Percentiles rank a stretch among this genome's conserved stretches.
These are phyloP conservation scores for Formicarius rufipectus DNA, from an alignment of 2,113 vertebrate genomes.

Conservation along the genomic window DNA sequence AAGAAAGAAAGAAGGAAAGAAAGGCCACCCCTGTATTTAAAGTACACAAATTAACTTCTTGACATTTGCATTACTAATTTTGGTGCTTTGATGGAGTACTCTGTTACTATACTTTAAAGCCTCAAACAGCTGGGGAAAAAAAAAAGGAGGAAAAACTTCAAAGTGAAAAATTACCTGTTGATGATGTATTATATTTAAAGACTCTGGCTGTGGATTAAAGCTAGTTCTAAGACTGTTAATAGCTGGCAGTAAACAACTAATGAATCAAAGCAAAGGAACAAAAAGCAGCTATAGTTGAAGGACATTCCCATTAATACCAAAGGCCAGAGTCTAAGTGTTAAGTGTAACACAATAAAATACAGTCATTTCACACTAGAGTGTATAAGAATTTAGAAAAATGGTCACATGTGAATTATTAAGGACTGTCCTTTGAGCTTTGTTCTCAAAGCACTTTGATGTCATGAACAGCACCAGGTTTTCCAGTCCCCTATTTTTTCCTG, in stretches of 20 bases:
- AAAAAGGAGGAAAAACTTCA: conserved; percentile 68
- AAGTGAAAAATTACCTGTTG: conserved; percentile 80
- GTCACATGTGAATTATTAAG: conserved; percentile 6
- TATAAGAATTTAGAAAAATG: background rate
- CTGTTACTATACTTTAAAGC: conserved; percentile 61
- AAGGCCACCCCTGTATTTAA: background rate
- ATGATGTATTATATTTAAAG: conserved; percentile 76
- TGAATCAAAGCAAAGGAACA: conserved; percentile 66
- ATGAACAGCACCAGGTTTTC: background rate
- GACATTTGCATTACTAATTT: conserved; percentile 52
- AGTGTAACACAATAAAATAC: conserved; percentile 7
- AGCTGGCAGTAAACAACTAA: conserved; percentile 75
- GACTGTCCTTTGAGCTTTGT: conserved; percentile 25
- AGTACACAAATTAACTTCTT: conserved; percentile 24
- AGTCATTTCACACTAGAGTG: background rate
- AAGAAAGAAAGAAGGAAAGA: too few relatives aligned
- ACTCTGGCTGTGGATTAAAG: conserved; percentile 78
- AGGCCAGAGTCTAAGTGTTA: conserved; percentile 28
- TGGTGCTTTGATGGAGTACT: conserved; percentile 68
- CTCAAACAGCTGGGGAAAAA: background rate
- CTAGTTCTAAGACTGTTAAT: conserved; percentile 62
- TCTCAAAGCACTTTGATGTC: conserved; percentile 26
- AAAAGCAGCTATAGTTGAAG: conserved; percentile 48
- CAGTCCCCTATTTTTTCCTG: background rate
- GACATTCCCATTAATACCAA: conserved; percentile 42